Evolutionary conservation across 2,888 invertebrate species (phyloP), one percentile per base, ranked within the genome.

Genomic region (Beris morrisii): DNA sequence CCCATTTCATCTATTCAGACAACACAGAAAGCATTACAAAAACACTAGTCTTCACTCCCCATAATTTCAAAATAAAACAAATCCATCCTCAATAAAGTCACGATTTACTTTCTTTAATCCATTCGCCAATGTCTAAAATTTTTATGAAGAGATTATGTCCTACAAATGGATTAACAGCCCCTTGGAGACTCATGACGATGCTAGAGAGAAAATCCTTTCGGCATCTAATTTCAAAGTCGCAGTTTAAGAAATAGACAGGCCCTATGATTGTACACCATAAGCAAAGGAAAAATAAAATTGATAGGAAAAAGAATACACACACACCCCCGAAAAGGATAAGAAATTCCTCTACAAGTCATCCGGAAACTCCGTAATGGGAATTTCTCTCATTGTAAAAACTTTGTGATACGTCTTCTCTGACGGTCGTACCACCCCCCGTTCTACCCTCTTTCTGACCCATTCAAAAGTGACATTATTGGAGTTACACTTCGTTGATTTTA

Each of bases 401-500:
- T 65, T n/a, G 61, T 57, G 44, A 66, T 61, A 56, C 57, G 57
- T 65, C 68, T 38, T 65, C 52, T 38, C 50, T 31, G 38, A n/a
- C 43, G 31, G 52, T 50, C 61, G 11, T 38, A 7, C 43, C 31
- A 31, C 6, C 13, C n/a, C n/a, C 31, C 13, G 45, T 43, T 61
- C 61, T 9, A 50, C 50, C 15, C 15, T 38, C 22, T 5, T 45
- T 58, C 50, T 66, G 67, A 65, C 66, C 66, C 66, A 55, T 67
- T 65, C 66, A 46, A 52, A 67, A 69, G 69, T 69, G 69, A 69
- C 69, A 69, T 69, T 69, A 69, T 69, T 69, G 69, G 67, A 66
- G 69, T 69, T 69, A 69, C 69, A 69, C 66, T 69, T 67, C 66
- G 69, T 69, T 69, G 69, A 67, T 69, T 69, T 69, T 69, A 69